Evolutionary conservation across 2,888 invertebrate genomes (phyloP), one percentile per base, ranked within the genome.

Genomic region (Venustoraphidia nigricollis): DNA sequence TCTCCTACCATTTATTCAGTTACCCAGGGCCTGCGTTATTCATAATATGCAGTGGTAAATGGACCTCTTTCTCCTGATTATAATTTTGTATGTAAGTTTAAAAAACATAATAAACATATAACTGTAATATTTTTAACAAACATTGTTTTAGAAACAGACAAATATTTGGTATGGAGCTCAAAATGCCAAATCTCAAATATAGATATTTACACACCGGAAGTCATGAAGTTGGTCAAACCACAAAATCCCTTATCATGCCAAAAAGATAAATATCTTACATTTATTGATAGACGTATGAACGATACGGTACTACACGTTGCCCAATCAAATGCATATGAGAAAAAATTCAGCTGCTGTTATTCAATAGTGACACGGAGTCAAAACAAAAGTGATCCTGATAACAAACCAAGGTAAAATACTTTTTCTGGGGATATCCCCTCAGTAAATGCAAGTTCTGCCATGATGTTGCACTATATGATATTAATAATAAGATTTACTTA

Each of bases 161-260:
- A 64, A 5, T 76, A 70, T 55, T 59, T 76, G 49, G 71, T 77
- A 3, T 71, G 73, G 67, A 80, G 73, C 58, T 67, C 75, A 38
- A 73, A 70, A 58, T 83, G 82, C 57, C 73, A 71, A 58, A 81
- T 82, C 59, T 70, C 75, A 13, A 73, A 78, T 52, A 56, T 77
- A 50, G 72, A 79, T 59, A 72, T 79, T 6, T 75, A 77, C 53
- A 74, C 76, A 50, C 56, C 59, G 8, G 72, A 75, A 51, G 69
- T 74, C 10, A 71, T 67, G 61, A 63, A 67, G 50, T 71, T 72
- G 52, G 71, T 76, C 50, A 68, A 68, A 41, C 68, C 70, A 27
- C 64, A 69, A 50, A 68, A 70, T 49, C 76, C 75, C 53, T 71
- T 72, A 51, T 54, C 69, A 0, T 81, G 80, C 57, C 64, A 69